Conservation (phyloP, 1,140 invertebrate species). For the Eueides isabella region DNA sequence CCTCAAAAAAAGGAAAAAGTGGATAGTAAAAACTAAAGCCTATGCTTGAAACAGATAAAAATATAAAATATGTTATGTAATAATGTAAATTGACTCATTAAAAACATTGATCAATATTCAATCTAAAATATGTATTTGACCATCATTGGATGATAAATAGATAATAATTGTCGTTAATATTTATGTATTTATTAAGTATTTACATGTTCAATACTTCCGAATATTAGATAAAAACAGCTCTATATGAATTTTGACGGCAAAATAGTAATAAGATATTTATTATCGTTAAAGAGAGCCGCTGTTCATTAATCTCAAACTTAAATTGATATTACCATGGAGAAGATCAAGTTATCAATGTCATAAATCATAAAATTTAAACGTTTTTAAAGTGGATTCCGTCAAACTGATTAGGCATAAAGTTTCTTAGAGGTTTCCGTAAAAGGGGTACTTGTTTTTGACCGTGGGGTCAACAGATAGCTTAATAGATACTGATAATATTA, state of each 20-base stretch:
- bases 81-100: too few species aligned
- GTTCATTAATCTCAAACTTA: background rate
- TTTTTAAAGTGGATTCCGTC: constrained; percentile 68
- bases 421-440: constrained; percentile 50
- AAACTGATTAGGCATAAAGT: constrained; percentile 63
- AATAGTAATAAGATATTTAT: background rate
- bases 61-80: too few species aligned
- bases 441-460: constrained; percentile 52
- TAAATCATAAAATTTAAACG: constrained; percentile 68
- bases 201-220: background rate
- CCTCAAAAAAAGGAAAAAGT: too few species aligned
- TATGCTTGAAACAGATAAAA: too few species aligned
- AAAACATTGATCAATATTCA: too few species aligned
- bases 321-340: constrained; percentile 1
- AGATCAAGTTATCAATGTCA: constrained; percentile 50
- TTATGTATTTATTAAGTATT: background rate
- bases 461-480: constrained; percentile 54
- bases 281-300: background rate
- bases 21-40: too few species aligned
- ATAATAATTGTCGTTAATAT: background rate
- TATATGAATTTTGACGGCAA: background rate
- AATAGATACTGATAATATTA: constrained; percentile 52
- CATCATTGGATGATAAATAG: background rate
- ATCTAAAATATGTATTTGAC: background rate
- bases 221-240: background rate